Conservation (phyloP, 2,888 invertebrate genomes). For the Apomyelois bistriatella region DNA sequence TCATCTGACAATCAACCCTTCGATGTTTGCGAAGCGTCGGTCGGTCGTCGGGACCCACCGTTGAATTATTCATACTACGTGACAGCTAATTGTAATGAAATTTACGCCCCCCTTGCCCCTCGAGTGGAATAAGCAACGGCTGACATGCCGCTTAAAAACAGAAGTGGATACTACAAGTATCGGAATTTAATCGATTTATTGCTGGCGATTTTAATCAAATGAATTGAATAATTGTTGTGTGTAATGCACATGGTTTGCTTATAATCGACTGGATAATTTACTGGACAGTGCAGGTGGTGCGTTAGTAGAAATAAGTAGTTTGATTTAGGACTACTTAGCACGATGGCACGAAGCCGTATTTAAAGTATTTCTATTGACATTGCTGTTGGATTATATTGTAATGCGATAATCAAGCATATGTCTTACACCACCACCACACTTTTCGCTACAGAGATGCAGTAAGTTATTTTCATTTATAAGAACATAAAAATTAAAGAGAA, state of each 20-base stretch:
- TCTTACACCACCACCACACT: no score
- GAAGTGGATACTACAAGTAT: background rate
- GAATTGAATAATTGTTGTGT: background rate
- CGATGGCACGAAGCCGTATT: background rate
- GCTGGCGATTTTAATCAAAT: background rate
- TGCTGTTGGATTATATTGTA: no score
- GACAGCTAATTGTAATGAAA: constrained; percentile 78
- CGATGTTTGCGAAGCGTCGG: constrained; percentile 53
- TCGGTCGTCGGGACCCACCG: constrained; percentile 40
- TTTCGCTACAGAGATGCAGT: no score
- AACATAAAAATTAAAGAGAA: no score
- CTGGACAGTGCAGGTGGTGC: background rate
- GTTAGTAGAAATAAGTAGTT: no score
- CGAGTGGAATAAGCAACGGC: constrained; percentile 20
- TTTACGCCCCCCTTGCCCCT: constrained; percentile 54
- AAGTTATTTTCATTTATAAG: no score
- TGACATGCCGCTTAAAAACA: constrained; percentile 25
- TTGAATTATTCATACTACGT: constrained; percentile 72
- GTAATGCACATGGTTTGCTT: background rate
- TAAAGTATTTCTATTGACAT: no score
- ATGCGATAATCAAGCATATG: no score
- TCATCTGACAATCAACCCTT: constrained; percentile 68
- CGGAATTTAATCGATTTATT: constrained; percentile 4
- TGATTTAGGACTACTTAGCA: background rate
- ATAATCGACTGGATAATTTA: background rate